Evolutionary conservation across 2,797 vertebrate genomes (phyloP), one percentile per base, ranked within the genome.

Genomic region (Sebastes iracundus): DNA sequence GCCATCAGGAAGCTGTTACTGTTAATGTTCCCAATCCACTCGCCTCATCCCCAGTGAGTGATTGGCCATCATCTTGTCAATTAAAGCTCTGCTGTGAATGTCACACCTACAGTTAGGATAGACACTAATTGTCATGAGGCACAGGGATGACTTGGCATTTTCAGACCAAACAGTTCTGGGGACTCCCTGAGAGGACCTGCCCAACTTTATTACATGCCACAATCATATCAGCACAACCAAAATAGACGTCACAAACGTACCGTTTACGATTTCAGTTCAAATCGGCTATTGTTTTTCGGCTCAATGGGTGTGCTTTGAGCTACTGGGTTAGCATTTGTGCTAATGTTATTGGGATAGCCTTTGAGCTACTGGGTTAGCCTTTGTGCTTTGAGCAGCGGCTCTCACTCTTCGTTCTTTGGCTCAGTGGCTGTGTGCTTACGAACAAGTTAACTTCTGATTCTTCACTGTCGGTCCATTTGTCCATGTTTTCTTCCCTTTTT

Each of bases 21-120:
- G 64, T 77, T 88, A 75, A 79, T 83, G 61, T 62, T 78, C 69
- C 66, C 80, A 80, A 61, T 75, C 63, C 63, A 60, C 63, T 79
- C 65, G 52, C 18, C 13, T 81, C 75, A 35, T 80, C 72, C 69
- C 81, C 2, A 16, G 78, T 75, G 76, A 77, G 65, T 67, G 63
- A 88, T 68, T 59, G 62, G 32, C 74, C 59, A 79, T 82, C 68
- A 84, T 80, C 59, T 58, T 75, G 56, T 79, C 78, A 75, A 55
- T 81, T 84, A 78, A 80, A 85, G 23, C n/a, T 56, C 52, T 71
- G 49, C 60, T 72, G 64, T 63, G 59, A 87, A 61, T 65, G 25
- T 87, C 70, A 74, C 25, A 78, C 3, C 59, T 49, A 20, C 59
- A 66, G 20, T 66, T 84, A 63, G 60, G 42, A 16, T 16, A 52